These are phyloP conservation scores for Drosophila kikkawai DNA, from an alignment of 1,140 invertebrate genomes.

Conservation along the genomic window DNA sequence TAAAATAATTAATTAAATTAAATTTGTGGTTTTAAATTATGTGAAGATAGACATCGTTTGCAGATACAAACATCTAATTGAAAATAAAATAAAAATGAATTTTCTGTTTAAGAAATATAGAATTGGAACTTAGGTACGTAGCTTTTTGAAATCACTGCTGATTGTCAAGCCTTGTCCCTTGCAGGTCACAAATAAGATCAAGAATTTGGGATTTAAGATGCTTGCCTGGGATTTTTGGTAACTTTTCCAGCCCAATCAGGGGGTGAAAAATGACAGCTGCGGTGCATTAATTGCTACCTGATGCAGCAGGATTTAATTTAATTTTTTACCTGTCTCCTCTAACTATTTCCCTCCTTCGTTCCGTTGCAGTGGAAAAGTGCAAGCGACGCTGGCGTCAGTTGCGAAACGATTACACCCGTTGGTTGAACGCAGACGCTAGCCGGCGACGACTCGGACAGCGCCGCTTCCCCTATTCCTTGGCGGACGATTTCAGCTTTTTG, in stretches of 20 bases:
- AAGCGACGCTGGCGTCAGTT: slow-evolving; percentile 68
- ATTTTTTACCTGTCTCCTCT: slow-evolving; percentile 29
- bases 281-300: slow-evolving; percentile 16
- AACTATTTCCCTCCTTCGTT: background rate
- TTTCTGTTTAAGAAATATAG: background rate
- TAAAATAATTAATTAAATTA: background rate
- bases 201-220: background rate
- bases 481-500: slow-evolving; percentile 51
- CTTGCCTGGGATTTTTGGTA: background rate
- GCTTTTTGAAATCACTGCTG: background rate
- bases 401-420: slow-evolving; percentile 62
- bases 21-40: background rate
- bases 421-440: slow-evolving; percentile 16
- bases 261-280: slow-evolving; percentile 3
- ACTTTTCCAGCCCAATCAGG: background rate
- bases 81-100: background rate
- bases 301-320: background rate
- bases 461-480: slow-evolving; percentile 26
- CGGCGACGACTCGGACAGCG: slow-evolving; percentile 31
- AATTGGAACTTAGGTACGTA: background rate
- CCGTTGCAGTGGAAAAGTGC: slow-evolving; percentile 56
- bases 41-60: background rate
- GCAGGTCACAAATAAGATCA: background rate
- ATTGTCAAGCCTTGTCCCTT: background rate
- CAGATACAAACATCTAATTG: background rate